A percentile compares a stretch with the other conserved stretches of the same genome.
phyloP scores from a whole-genome alignment of 2,113 vertebrate genomes.

The Tyto alba region DNA sequence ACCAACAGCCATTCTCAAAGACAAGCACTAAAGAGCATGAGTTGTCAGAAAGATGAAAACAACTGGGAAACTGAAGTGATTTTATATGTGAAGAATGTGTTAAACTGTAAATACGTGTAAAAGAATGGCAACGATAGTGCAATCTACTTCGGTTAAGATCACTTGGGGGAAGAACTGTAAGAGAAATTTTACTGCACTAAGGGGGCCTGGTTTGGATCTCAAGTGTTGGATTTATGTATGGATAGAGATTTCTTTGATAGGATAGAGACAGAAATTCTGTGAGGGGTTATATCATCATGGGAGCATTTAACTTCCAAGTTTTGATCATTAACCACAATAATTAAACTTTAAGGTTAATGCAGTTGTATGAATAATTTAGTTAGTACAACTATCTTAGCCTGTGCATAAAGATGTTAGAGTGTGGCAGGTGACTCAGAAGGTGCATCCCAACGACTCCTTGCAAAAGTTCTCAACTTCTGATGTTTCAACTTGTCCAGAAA shows the following conservation, averaged over 20 bases:
- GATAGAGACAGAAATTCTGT: neutral
- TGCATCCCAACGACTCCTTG: neutral
- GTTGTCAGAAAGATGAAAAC: neutral
- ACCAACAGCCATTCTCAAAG: neutral
- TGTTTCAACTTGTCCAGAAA: neutral
- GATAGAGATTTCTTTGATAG: neutral
- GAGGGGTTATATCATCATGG: neutral
- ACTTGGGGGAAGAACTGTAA: neutral
- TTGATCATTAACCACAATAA: neutral
- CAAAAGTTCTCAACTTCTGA: neutral
- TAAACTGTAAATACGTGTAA: neutral
- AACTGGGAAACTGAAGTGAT: neutral
- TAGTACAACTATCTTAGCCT: neutral
- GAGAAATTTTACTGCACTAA: neutral
- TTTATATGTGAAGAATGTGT: neutral
- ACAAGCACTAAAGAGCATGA: neutral
- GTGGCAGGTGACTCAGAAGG: neutral
- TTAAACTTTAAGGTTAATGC: neutral
- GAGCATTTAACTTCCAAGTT: neutral
- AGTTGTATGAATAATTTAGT: constrained; percentile 6
- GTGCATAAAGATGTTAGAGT: neutral
- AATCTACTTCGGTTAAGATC: neutral
- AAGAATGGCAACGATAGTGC: neutral
- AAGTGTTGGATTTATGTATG: neutral
- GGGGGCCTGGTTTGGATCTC: neutral